Evolutionary conservation across 2,888 invertebrate species (phyloP), one percentile per base, ranked within the genome.

Genomic region (Lysandra bellargus): DNA sequence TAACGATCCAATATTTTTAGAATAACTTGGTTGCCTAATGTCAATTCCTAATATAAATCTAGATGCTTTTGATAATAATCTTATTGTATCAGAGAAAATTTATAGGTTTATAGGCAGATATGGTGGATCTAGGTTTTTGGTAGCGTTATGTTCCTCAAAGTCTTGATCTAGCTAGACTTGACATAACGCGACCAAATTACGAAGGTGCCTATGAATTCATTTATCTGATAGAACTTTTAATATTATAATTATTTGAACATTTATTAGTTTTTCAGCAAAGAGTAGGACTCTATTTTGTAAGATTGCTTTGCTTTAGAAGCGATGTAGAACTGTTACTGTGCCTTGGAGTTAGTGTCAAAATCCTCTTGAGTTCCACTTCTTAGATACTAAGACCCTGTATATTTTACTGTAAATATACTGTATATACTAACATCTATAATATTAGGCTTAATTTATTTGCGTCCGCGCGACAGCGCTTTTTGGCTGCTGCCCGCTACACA

Each of bases 281-380:
- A 30, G 12, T 30, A 69, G 30, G 12, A 14, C 69, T 69, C 33
- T 69, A 69, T 69, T 69, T 69, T 37, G 33, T 69, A 33, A 37
- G 14, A 69, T 69, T 69, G 33, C 33, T 69, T 69, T 69, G 69
- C 69, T 69, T 69, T 69, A 69, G 69, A 37, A 69, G 69, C 69
- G 33, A 12, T 12, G 64, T 69, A 69, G 69, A 69, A 69, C 33
- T 69, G 33, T 37, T 14, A 69, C 69, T 69, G 69, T 69, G 69
- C 69, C 69, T 69, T 69, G 69, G 33, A 69, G 33, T 69, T 33
- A 33, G 30, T 33, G 33, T 33, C 69, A 14, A 37, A 69, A 69
- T 33, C 69, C 33, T 37, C 12, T 69, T 69, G 14, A 37, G 33
- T 69, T 69, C 33, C 17, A 69, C 33, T 69, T 69, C 33, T 37